A percentile compares a stretch with the other conserved stretches of the same genome.
Conservation (phyloP, 2,888 invertebrate species). For the Caenorhabditis panamensis region DNA sequence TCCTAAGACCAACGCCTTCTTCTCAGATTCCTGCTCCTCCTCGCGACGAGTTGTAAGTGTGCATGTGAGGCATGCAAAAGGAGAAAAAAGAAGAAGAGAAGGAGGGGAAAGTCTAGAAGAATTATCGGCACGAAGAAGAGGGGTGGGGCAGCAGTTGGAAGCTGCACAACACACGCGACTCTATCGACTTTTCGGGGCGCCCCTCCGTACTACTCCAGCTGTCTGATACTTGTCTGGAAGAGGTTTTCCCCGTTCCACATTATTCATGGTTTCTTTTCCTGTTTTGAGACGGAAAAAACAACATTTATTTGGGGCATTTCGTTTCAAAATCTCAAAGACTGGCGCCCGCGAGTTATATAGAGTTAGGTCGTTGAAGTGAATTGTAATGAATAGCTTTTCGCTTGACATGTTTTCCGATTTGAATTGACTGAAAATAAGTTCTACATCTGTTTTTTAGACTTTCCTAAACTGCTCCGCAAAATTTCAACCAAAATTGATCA, state of each 20-base stretch:
- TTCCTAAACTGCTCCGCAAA: too few species aligned
- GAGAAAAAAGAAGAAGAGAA: conserved; percentile 15
- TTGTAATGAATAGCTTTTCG: too few species aligned
- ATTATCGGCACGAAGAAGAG: conserved; percentile 46
- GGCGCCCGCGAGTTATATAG: too few species aligned
- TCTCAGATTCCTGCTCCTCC: conserved; percentile 18
- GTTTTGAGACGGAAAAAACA: conserved; percentile 12
- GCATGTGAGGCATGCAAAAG: conserved; percentile 4
- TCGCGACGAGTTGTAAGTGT: conserved; percentile 36
- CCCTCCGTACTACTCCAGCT: conserved; percentile 2
- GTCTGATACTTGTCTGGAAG: conserved; percentile 32
- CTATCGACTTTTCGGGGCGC: conserved; percentile 47
- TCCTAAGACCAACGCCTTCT: conserved; percentile 9
- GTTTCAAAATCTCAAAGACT: too few species aligned
- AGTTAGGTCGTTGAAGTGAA: too few species aligned
- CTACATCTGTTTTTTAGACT: too few species aligned
- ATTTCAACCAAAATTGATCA: too few species aligned
- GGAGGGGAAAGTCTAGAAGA: conserved; percentile 46
- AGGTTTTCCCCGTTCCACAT: conserved; percentile 18
- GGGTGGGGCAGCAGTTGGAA: conserved; percentile 27
- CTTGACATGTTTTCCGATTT: too few species aligned
- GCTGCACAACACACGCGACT: conserved; percentile 54
- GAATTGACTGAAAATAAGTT: too few species aligned
- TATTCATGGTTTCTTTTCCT: conserved; percentile 12
- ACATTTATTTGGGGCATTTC: not conserved